Percentiles rank a stretch among this genome's conserved stretches.
Evolutionary conservation across 2,797 vertebrate genomes (phyloP).

Genomic region (Loris lydekkerianus): DNA sequence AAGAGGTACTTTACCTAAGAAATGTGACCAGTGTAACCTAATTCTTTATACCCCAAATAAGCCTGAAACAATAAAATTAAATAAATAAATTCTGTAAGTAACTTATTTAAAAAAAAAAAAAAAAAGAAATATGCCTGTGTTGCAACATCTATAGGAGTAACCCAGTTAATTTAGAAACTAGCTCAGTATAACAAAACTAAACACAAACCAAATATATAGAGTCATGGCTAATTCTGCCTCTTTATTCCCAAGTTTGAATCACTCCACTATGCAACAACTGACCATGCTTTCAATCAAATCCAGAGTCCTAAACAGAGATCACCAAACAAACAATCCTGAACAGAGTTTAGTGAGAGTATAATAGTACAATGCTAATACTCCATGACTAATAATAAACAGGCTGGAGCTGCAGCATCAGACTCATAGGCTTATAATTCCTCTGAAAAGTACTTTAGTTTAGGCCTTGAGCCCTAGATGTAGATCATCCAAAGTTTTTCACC

Average conservation of each 20-base stretch:
- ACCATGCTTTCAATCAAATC: not conserved
- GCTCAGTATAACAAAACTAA: not conserved
- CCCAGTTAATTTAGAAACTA: conserved; percentile 33
- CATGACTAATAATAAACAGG: not conserved
- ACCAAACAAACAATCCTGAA: conserved; percentile 8
- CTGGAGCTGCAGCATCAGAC: not conserved
- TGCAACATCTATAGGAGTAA: not conserved
- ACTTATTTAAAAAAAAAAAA: no score
- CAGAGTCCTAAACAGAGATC: not conserved
- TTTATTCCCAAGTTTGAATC: not conserved
- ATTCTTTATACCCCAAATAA: no score
- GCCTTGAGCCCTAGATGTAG: not conserved
- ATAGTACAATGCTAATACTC: not conserved
- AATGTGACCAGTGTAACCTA: no score
- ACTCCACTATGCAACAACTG: not conserved
- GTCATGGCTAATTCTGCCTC: not conserved
- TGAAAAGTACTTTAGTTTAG: conserved; percentile 7
- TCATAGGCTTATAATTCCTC: not conserved
- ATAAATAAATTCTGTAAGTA: no score
- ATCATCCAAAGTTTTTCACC: not conserved
- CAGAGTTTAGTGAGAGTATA: not conserved
- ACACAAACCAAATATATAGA: not conserved
- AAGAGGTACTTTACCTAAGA: no score
- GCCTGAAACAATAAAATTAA: no score
- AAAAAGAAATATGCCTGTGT: conserved; percentile 15